These are phyloP conservation scores for Chloroceryle aenea DNA, from an alignment of 2,113 vertebrate species.

Conservation along the genomic window DNA sequence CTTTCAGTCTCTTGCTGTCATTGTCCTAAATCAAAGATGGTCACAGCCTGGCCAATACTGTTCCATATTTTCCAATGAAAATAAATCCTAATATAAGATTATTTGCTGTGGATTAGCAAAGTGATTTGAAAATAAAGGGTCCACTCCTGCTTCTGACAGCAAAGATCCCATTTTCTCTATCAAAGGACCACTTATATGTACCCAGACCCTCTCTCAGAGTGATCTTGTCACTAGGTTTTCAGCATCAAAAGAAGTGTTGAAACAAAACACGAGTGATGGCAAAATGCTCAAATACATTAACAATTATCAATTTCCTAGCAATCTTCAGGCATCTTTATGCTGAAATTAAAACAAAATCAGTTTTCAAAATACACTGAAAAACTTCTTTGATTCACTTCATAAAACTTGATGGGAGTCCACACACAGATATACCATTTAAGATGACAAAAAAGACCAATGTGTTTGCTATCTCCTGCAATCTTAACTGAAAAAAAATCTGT, in stretches of 20 bases:
- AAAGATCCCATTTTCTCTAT: not conserved
- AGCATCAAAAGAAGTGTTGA: not conserved
- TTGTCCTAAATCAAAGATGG: not conserved
- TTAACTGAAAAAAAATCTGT: not conserved
- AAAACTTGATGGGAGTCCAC: not conserved
- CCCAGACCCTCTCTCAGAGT: not conserved
- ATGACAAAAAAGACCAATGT: not conserved
- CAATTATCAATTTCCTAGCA: not conserved
- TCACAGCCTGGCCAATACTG: not conserved
- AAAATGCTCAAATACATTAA: not conserved
- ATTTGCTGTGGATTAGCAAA: not conserved
- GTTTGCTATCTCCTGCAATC: not conserved
- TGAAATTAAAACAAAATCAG: not conserved
- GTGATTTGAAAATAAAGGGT: not conserved
- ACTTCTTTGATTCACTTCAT: not conserved
- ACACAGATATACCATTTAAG: not conserved
- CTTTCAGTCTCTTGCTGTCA: not conserved
- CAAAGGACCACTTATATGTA: not conserved
- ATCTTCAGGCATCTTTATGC: not conserved
- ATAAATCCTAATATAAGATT: not conserved
- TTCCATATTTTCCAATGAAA: not conserved
- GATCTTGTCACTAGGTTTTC: not conserved
- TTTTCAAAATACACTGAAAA: not conserved
- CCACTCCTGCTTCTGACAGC: not conserved
- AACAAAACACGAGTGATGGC: not conserved